Percentiles rank a stretch among this genome's conserved stretches.
Conservation (phyloP, 2,888 invertebrate species). For the Eucriotettix oculatus region DNA sequence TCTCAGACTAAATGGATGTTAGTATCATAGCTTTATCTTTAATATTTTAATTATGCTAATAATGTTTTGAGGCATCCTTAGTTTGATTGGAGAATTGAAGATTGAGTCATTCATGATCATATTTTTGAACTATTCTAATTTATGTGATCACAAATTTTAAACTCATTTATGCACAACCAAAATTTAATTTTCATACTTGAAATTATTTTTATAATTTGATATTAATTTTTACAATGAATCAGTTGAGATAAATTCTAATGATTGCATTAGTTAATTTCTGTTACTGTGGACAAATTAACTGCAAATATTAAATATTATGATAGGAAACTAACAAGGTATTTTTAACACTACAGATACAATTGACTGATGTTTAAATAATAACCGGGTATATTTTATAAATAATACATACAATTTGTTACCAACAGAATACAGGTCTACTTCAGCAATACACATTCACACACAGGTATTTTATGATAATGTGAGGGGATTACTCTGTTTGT, state of each 20-base stretch:
- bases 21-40: too few relatives aligned
- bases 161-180: neutral
- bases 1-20: too few relatives aligned
- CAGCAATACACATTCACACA: constrained; percentile 1
- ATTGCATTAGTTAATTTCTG: too few relatives aligned
- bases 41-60: too few relatives aligned
- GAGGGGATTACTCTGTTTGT: neutral
- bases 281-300: neutral
- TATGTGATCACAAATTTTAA: too few relatives aligned
- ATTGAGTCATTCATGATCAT: too few relatives aligned
- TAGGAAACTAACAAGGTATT: constrained; percentile 2
- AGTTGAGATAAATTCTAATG: too few relatives aligned
- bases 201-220: neutral
- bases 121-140: too few relatives aligned
- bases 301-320: neutral
- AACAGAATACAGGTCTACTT: constrained; percentile 1
- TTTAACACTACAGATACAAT: constrained; percentile 1
- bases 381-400: constrained; percentile 2
- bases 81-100: too few relatives aligned
- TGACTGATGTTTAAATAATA: constrained; percentile 2
- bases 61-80: too few relatives aligned
- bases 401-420: neutral
- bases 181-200: neutral
- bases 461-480: neutral
- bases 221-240: neutral